A percentile compares a stretch with the other conserved stretches of the same genome.
phyloP scores from a whole-genome alignment of 2,113 vertebrate genomes.

The Struthio camelus region DNA sequence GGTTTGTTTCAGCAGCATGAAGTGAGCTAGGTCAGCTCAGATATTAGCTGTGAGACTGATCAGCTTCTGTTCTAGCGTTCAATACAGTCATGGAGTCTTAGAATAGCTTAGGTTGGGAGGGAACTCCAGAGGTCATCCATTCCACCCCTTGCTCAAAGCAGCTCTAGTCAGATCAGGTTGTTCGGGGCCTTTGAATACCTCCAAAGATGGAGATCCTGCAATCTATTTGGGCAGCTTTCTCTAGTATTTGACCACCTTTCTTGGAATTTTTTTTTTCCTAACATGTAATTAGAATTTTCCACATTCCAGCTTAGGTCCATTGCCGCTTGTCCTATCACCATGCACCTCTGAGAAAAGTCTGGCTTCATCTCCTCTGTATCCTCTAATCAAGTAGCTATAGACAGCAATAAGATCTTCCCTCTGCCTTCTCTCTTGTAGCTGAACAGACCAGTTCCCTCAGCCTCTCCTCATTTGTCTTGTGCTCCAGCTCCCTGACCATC shows the following conservation, averaged over 20 bases:
- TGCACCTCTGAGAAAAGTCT: neutral
- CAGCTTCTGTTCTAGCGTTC: neutral
- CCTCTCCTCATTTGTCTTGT: neutral
- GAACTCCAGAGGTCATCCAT: neutral
- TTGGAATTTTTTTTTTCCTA: neutral
- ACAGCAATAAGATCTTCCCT: neutral
- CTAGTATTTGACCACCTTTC: neutral
- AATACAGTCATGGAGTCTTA: neutral
- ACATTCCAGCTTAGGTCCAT: neutral
- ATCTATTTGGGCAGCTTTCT: neutral
- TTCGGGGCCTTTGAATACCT: neutral
- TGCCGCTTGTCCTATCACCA: neutral
- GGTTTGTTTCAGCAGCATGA: no score
- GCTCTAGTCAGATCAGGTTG: neutral
- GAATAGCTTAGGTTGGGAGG: neutral
- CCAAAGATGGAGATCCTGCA: neutral
- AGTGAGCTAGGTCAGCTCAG: neutral
- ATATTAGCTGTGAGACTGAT: neutral
- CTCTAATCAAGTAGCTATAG: neutral
- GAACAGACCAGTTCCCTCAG: neutral
- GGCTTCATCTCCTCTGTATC: neutral
- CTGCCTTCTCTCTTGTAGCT: neutral
- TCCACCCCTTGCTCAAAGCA: neutral
- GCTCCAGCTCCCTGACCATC: neutral
- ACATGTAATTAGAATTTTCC: neutral